Evolutionary conservation across 2,888 invertebrate genomes (phyloP), one percentile per base, ranked within the genome.

Genomic region (Criorhina ranunculi): DNA sequence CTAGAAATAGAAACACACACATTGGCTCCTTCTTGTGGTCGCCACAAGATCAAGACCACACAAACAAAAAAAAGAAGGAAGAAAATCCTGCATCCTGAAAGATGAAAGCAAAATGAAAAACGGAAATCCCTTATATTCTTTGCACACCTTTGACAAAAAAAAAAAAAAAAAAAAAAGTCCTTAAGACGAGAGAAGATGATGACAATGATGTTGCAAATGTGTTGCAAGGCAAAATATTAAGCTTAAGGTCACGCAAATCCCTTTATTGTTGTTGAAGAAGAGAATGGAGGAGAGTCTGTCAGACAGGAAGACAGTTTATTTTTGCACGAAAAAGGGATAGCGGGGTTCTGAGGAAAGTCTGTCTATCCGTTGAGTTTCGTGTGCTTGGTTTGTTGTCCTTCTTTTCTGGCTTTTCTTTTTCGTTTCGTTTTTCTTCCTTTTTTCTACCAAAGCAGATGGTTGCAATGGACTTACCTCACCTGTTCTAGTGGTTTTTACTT

Each of bases 191-290:
- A 51, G 67, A 62, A 64, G 73, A 60, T 66, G 85, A 80, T 55
- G 80, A 85, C 85, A 80, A 85, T 80, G 80, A 85, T 75, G 75
- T 76, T 85, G 85, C 83, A 79, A 85, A 79, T 85, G 79, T 79
- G 83, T 75, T 85, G 79, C 85, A 75, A 70, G 69, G 66, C 70
- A 75, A 76, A 80, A 85, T 85, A 80, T 85, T 70, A 75, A 85
- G 75, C 85, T 85, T 76, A 85, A 66, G 85, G 80, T 80, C 37
- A 60, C 64, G 57, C 59, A 70, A 76, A 80, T 85, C 85, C 80
- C 12, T 75, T 75, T 80, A 59, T 51, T 57, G 73, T 55, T 42
- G 57, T 24, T 24, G 4, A 24, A 24, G 24, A 4, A 37, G 15
- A 64, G 49, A 46, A n/a, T 35, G 31, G 3, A 40, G 33, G 35